These are phyloP conservation scores for Isotomurus palustris DNA, from an alignment of 2,888 invertebrate genomes.

Conservation along the genomic window DNA sequence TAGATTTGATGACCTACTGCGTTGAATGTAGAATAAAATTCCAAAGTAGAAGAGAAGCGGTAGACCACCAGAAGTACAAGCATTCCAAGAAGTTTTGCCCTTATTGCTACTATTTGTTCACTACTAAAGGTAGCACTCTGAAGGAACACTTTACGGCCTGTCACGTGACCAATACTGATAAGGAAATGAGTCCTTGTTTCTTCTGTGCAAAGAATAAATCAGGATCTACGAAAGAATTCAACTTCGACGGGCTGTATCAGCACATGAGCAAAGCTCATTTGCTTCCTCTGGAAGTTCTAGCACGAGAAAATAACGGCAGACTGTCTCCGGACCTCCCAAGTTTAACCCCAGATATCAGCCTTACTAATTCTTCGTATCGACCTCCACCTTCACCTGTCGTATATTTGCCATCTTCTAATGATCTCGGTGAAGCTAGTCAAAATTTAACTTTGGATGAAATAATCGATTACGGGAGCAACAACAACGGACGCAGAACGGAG, in stretches of 20 bases:
- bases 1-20: not conserved
- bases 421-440: no score
- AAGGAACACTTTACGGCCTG: not conserved
- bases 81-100: conserved; percentile 4
- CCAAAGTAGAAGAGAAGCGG: not conserved
- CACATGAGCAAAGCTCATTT: conserved; percentile 1
- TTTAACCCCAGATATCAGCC: no score
- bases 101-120: not conserved
- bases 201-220: not conserved
- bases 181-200: not conserved
- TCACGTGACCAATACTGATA: not conserved
- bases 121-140: not conserved
- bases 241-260: conserved; percentile 2
- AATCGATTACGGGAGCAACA: no score
- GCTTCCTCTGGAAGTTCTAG: not conserved
- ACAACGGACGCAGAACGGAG: no score
- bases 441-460: no score
- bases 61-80: not conserved
- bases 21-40: not conserved
- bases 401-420: no score
- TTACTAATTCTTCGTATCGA: no score
- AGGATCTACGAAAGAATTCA: not conserved
- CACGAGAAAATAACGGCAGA: not conserved
- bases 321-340: no score
- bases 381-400: no score